These are phyloP conservation scores for Otus scops DNA, from an alignment of 2,797 vertebrate species.

Conservation along the genomic window DNA sequence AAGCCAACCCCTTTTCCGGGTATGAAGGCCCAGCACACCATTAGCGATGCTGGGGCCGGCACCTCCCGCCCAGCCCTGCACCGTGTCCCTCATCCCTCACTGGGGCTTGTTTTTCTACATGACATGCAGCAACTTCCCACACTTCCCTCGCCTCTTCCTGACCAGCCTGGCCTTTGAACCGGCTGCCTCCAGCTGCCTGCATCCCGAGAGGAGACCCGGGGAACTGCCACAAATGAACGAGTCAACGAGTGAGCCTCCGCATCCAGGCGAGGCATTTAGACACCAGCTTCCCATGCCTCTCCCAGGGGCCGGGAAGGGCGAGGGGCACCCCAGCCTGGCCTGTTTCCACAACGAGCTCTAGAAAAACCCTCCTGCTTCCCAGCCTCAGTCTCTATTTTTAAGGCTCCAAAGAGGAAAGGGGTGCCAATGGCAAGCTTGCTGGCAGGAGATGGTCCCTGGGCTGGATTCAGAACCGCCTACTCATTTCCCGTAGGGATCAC, in stretches of 20 bases:
- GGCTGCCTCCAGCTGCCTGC: constrained; percentile 14
- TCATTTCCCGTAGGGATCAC: not conserved
- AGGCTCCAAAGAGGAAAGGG: not conserved
- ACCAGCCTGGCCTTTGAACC: constrained; percentile 33
- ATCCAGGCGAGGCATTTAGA: not conserved
- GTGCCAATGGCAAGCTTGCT: not conserved
- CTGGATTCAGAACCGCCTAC: not conserved
- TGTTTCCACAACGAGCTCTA: not conserved
- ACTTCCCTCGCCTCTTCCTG: constrained; percentile 48
- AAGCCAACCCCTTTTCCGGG: not conserved
- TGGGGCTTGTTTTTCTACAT: constrained; percentile 31
- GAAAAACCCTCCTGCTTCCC: not conserved
- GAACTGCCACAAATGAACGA: not conserved
- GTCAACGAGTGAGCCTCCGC: not conserved
- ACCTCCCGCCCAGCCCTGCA: not conserved
- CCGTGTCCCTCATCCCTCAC: not conserved
- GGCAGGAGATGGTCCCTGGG: not conserved
- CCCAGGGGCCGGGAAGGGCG: not conserved
- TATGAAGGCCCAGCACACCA: not conserved
- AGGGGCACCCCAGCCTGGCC: not conserved
- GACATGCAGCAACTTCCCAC: constrained; percentile 15
- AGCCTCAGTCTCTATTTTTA: constrained; percentile 28
- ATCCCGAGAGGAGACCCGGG: not conserved
- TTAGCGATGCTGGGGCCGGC: not conserved
- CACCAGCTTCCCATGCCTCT: not conserved